Evolutionary conservation across 1,140 invertebrate species (phyloP).

Genomic region (Leptoteleia sp.): DNA sequence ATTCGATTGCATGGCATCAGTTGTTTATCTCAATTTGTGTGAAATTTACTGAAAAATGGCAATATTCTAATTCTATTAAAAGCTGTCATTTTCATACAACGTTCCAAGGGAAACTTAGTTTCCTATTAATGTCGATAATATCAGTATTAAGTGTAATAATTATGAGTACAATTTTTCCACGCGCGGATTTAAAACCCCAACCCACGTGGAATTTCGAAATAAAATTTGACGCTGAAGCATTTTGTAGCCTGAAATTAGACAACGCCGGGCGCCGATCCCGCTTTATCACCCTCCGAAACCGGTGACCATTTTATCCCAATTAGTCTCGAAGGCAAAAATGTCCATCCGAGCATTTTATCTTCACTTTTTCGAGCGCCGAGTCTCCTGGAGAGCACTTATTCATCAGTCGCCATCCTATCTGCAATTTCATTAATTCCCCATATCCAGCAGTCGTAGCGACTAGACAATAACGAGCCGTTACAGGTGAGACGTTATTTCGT

Average conservation of each 20-base stretch:
- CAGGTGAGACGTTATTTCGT: conserved; percentile 56
- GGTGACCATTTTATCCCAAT: conserved; percentile 38
- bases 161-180: no score
- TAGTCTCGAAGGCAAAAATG: conserved; percentile 39
- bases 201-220: no score
- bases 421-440: conserved; percentile 45
- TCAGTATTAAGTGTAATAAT: no score
- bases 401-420: conserved; percentile 21
- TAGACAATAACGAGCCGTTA: conserved; percentile 54
- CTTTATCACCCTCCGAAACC: conserved; percentile 3
- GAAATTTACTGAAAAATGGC: no score
- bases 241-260: conserved; percentile 17
- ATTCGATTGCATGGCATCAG: no score
- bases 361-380: conserved; percentile 6
- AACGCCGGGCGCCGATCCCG: conserved; percentile 11
- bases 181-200: no score
- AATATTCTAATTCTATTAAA: no score
- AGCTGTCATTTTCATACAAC: no score
- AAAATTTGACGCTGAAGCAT: background rate
- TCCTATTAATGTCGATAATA: no score
- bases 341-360: conserved; percentile 34
- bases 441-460: conserved; percentile 24
- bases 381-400: conserved; percentile 39
- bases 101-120: no score
- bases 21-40: no score